Evolutionary conservation across 2,113 vertebrate genomes (phyloP), one percentile per base, ranked within the genome.

Genomic region (Tapirus terrestris): DNA sequence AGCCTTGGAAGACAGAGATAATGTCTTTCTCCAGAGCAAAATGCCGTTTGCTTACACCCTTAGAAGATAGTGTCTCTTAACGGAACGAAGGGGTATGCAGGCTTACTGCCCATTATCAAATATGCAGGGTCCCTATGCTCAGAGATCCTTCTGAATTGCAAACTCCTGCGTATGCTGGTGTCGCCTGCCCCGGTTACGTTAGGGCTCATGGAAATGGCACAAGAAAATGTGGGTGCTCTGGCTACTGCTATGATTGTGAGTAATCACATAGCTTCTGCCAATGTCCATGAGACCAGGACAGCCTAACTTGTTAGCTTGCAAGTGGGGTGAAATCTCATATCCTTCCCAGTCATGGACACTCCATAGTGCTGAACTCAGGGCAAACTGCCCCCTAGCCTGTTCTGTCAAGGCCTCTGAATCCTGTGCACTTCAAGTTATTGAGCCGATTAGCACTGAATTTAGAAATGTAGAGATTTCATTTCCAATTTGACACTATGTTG

Each of bases 401-500:
- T 77, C 70, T 85, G 51, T 82, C 43, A 90, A 75, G 31, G 6
- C 6, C 73, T 95, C 51, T 31, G 18, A 73, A 16, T 81, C 14
- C 73, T 81, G 18, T 86, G 53, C 75, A 60, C 11, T 48, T 36
- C 75, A 61, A 48, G 31, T 61, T 68, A 45, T 56, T 17, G 36
- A 80, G 43, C 14, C 70, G 87, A 11, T 36, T 27, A 56, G n/a
- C 51, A 45, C 31, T 29, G 60, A 61, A 77, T 76, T 70, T 68
- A 88, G 53, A 85, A 94, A 94, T 3, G 3, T 33, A 27, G 83
- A 95, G n/a, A 80, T 84, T 75, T 91, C 43, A 81, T 84, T 87
- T 83, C 82, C 21, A 51, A 20, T 45, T 88, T 84, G 27, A 70
- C 14, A 8, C 70, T 39, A 72, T 6, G 33, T 27, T 25, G 33